A percentile compares a stretch with the other conserved stretches of the same genome.
Evolutionary conservation across 2,113 vertebrate species (phyloP).

Genomic region (Clarias magur): DNA sequence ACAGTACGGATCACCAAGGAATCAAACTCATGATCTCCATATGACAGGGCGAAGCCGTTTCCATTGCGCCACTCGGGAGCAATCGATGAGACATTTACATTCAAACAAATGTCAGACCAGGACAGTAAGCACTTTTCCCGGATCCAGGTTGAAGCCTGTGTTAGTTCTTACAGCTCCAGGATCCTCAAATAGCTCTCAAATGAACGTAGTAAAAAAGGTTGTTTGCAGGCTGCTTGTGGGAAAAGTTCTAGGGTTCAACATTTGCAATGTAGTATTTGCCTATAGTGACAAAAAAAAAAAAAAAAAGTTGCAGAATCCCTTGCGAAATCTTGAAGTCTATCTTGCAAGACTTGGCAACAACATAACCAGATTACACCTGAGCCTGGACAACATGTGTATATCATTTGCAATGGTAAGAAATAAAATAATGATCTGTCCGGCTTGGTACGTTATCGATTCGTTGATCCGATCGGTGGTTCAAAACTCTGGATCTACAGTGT

Average conservation of each 20-base stretch:
- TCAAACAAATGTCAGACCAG: not conserved
- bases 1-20: no score
- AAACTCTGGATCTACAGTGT: no score
- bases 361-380: not conserved
- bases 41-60: no score
- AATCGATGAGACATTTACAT: not conserved
- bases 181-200: not conserved
- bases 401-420: not conserved
- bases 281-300: no score
- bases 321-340: not conserved
- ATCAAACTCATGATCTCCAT: no score
- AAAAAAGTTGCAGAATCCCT: not conserved
- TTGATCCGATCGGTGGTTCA: no score
- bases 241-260: not conserved
- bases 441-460: not conserved
- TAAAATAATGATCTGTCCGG: not conserved
- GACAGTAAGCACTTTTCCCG: not conserved
- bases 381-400: not conserved
- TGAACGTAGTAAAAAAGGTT: no score
- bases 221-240: no score
- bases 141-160: not conserved
- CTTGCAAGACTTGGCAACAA: not conserved
- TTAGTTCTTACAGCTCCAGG: not conserved
- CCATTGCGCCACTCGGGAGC: no score
- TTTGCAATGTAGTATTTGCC: not conserved